These are phyloP conservation scores for Danaus chrysippus DNA, from an alignment of 2,888 invertebrate species.

Conservation along the genomic window DNA sequence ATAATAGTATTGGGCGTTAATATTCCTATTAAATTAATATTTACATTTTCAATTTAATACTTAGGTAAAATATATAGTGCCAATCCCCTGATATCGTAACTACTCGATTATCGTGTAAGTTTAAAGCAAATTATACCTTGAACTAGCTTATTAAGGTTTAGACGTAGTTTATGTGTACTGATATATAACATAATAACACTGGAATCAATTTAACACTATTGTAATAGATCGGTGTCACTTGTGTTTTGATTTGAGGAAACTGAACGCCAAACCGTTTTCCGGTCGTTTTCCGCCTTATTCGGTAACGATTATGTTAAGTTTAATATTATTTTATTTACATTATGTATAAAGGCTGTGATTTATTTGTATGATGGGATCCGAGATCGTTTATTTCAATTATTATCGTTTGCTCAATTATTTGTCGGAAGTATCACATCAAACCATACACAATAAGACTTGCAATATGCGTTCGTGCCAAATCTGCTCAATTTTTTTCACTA, in stretches of 20 bases:
- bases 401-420: conserved; percentile 35
- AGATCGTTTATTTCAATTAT: conserved; percentile 52
- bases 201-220: conserved; percentile 9
- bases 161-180: conserved; percentile 59
- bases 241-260: background rate
- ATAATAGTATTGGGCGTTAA: conserved; percentile 54
- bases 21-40: conserved; percentile 63
- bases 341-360: conserved; percentile 73
- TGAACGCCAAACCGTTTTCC: background rate
- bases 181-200: conserved; percentile 31
- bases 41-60: conserved; percentile 46
- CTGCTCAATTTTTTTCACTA: conserved; percentile 66
- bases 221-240: no score
- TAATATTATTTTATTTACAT: conserved; percentile 37
- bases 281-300: background rate
- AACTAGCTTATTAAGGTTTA: conserved; percentile 61
- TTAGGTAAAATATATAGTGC: conserved; percentile 63
- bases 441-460: conserved; percentile 27
- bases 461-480: conserved; percentile 60
- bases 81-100: conserved; percentile 59
- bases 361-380: conserved; percentile 62
- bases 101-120: conserved; percentile 51
- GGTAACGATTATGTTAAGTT: background rate
- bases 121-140: conserved; percentile 51
- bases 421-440: conserved; percentile 10